Conservation (phyloP, 2,113 vertebrate genomes). For the Taxidea taxus region DNA sequence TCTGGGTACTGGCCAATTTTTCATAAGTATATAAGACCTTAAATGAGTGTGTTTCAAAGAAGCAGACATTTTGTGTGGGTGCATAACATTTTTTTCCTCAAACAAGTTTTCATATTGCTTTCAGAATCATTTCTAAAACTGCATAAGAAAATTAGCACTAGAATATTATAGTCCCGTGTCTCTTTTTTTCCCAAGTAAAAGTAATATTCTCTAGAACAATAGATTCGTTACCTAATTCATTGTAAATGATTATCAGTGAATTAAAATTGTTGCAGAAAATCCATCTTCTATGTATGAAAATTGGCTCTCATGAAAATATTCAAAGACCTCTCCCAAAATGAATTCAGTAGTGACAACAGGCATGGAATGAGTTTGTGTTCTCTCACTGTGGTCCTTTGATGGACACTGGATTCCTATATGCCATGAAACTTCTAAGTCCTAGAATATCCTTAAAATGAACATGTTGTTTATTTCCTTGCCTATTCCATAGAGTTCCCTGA, state of each 20-base stretch:
- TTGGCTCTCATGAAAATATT: background rate
- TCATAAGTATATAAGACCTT: slow-evolving; percentile 21
- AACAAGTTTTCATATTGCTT: slow-evolving; percentile 21
- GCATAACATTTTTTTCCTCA: background rate
- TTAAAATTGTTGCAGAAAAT: slow-evolving; percentile 16
- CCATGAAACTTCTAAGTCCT: background rate
- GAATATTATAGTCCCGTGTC: background rate
- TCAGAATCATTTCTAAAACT: slow-evolving; percentile 32
- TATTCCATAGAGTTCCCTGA: background rate
- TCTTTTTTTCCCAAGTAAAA: slow-evolving; percentile 14
- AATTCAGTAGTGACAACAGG: background rate
- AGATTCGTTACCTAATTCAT: background rate
- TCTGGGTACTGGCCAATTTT: slow-evolving; percentile 15
- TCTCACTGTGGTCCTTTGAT: background rate
- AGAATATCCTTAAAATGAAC: background rate
- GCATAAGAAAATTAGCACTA: slow-evolving; percentile 25
- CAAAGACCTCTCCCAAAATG: background rate
- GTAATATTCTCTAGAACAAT: background rate
- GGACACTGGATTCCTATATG: background rate
- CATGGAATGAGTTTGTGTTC: background rate
- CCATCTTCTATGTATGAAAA: background rate
- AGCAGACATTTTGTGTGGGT: slow-evolving; percentile 20
- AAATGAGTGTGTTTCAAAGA: slow-evolving; percentile 51
- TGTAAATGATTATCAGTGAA: background rate
- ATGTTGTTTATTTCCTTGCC: background rate